Conservation (phyloP, 2,113 vertebrate species). For the Bujurquina vittata region DNA sequence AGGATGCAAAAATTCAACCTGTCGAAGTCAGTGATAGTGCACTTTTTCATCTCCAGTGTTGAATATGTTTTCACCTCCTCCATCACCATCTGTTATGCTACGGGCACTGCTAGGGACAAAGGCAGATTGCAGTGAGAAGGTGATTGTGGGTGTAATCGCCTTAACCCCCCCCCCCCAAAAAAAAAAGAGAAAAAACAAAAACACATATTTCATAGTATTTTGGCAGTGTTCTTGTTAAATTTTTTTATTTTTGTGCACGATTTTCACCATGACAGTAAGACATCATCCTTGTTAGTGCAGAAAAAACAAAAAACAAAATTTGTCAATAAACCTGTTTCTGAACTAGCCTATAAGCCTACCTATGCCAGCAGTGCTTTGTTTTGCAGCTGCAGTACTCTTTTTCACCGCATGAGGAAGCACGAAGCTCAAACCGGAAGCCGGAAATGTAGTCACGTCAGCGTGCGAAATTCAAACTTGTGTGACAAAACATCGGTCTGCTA, state of each 20-base stretch:
- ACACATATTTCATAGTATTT: not conserved
- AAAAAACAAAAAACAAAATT: not conserved
- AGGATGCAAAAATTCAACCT: not conserved
- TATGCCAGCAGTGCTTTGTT: not conserved
- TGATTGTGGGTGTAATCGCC: too few species aligned
- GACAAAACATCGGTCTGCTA: conserved; percentile 48
- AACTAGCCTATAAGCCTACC: not conserved
- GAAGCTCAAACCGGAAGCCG: conserved; percentile 56
- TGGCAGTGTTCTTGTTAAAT: not conserved
- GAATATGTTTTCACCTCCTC: not conserved
- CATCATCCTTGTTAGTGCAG: not conserved
- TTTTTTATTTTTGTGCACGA: not conserved
- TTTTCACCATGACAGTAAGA: too few species aligned
- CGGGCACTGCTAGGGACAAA: not conserved
- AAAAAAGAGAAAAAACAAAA: too few species aligned
- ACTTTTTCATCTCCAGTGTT: not conserved
- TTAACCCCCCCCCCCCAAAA: too few species aligned
- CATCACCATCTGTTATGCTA: not conserved
- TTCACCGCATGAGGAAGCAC: conserved; percentile 4
- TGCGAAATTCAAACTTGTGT: conserved; percentile 78
- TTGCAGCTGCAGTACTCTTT: not conserved
- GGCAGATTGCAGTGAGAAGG: not conserved
- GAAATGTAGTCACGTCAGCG: conserved; percentile 54
- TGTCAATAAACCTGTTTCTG: not conserved
- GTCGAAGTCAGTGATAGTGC: not conserved